Evolutionary conservation across 2,888 invertebrate genomes (phyloP).

Genomic region (Villa cingulata): DNA sequence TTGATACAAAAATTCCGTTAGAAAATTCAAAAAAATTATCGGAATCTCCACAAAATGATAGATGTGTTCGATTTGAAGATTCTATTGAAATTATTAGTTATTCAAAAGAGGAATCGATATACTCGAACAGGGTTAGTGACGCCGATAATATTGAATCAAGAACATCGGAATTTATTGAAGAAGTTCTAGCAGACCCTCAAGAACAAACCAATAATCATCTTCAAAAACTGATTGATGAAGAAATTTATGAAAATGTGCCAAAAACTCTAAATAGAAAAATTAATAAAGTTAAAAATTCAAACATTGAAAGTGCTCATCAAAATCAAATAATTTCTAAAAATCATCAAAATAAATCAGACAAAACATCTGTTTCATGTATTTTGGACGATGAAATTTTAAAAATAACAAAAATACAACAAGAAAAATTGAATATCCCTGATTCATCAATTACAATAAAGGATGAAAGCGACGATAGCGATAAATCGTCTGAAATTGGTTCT

Average conservation of each 20-base stretch:
- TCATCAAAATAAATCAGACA: background rate
- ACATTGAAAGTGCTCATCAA: background rate
- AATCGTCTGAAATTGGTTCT: conserved; percentile 9
- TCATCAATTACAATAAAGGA: background rate
- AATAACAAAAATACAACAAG: conserved; percentile 5
- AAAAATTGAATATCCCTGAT: conserved; percentile 2
- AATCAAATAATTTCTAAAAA: background rate
- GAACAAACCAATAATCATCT: too few relatives aligned
- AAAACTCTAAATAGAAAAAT: too few relatives aligned
- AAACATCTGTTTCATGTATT: background rate
- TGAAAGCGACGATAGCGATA: background rate
- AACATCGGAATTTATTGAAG: conserved; percentile 29
- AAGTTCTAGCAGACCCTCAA: conserved; percentile 24
- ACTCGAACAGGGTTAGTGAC: conserved; percentile 28
- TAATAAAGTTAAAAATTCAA: too few relatives aligned
- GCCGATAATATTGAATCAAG: conserved; percentile 26
- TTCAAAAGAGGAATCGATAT: conserved; percentile 22
- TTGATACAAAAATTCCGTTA: background rate
- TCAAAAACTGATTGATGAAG: too few relatives aligned
- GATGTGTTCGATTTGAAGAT: conserved; percentile 25
- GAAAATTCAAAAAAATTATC: background rate
- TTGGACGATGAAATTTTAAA: conserved; percentile 5
- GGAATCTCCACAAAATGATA: background rate
- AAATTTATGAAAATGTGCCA: too few relatives aligned
- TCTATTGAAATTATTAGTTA: conserved; percentile 18